A percentile compares a stretch with the other conserved stretches of the same genome.
phyloP scores from a whole-genome alignment of 2,797 vertebrate genomes.

The Ptychadena robeensis region DNA sequence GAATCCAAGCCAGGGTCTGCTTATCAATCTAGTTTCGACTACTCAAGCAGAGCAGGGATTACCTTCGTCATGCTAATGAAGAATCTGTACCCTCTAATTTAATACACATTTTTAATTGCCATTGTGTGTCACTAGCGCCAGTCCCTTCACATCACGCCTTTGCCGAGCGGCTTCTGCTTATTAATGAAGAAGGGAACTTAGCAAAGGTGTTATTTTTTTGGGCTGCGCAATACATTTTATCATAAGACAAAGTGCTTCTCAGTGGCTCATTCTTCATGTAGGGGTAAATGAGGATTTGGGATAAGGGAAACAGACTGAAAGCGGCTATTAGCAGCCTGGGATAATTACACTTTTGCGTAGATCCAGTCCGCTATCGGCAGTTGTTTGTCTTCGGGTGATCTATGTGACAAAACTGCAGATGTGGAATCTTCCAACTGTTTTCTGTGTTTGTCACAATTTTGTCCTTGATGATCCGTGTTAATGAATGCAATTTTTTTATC shows the following conservation, averaged over 20 bases:
- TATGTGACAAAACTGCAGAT: slow-evolving; percentile 26
- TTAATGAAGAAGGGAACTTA: neutral
- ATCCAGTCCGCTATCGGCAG: neutral
- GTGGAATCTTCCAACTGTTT: slow-evolving; percentile 21
- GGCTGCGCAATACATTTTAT: neutral
- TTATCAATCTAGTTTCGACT: slow-evolving; percentile 15
- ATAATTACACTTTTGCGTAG: slow-evolving; percentile 28
- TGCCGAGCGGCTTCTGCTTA: neutral
- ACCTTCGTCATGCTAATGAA: slow-evolving; percentile 12
- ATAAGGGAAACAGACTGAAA: slow-evolving; percentile 1
- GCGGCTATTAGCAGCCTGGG: slow-evolving; percentile 19
- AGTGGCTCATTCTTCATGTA: neutral
- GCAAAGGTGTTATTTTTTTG: neutral
- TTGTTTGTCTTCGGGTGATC: slow-evolving; percentile 34
- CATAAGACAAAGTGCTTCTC: neutral
- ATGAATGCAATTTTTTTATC: slow-evolving; percentile 38
- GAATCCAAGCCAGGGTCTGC: neutral
- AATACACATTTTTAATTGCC: slow-evolving; percentile 35
- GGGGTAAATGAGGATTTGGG: neutral
- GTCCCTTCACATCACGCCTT: neutral
- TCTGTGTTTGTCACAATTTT: slow-evolving; percentile 27
- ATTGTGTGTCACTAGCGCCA: neutral
- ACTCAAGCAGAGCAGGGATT: slow-evolving; percentile 1
- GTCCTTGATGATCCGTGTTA: slow-evolving; percentile 27
- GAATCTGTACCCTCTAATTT: neutral